Evolutionary conservation across 2,888 invertebrate species (phyloP), one percentile per base, ranked within the genome.

Genomic region (Lysandra coridon): DNA sequence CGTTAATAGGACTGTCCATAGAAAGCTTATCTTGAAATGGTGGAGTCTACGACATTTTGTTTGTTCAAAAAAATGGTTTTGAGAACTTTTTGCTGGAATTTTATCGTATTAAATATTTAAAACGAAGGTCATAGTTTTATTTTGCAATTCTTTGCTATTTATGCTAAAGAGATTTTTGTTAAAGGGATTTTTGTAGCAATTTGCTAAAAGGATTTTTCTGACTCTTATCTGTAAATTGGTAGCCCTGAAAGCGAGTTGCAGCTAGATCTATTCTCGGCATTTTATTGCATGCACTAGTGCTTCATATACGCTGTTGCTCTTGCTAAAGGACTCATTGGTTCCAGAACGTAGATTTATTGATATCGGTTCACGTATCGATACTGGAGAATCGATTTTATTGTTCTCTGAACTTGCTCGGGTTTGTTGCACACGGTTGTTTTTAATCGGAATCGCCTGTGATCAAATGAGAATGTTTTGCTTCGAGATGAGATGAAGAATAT

Each of bases 231-330:
- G 64, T 30, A 64, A 69, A 33, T 33, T 33, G 76, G 53, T 57
- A 76, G 17, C 76, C 76, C 76, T 76, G 30, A 57, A 69, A 57
- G 78, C 69, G 76, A 80, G 80, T 79, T 82, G 81, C 82, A 82
- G 57, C 78, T 69, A 53, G 75, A 57, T 78, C 81, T 80, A 82
- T 81, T 80, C 80, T 78, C 76, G 73, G 77, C 79, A 78, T 80
- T 81, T 81, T 82, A 83, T 81, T 82, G 80, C 78, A 62, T 80
- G 79, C 69, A 73, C 62, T 77, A 81, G 75, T 80, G 79, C 80
- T 80, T 79, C 78, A 79, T 80, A 73, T 49, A 75, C 49, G 49
- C 69, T 37, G 80, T 75, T 80, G 79, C 82, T 81, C 81, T 81
- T 80, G 79, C 79, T 78, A 82, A 80, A 80, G 80, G 80, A 80